Evolutionary conservation across 2,797 vertebrate genomes (phyloP).

Genomic region (Lutjanus argentimaculatus): DNA sequence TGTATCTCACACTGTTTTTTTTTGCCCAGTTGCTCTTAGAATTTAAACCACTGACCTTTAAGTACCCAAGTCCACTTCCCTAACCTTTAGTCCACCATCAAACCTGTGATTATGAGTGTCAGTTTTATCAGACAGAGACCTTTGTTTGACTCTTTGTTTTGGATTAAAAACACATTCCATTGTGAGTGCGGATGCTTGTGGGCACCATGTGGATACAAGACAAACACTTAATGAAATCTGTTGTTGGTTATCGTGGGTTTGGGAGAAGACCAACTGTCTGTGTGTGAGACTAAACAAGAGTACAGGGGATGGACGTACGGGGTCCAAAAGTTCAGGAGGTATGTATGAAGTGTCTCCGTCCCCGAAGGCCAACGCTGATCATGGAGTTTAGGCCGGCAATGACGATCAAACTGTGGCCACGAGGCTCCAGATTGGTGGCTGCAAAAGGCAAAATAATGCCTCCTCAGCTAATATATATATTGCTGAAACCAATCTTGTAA

Average conservation of each 20-base stretch:
- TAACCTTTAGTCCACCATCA: background rate
- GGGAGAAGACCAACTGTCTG: conserved; percentile 54
- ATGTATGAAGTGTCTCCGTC: conserved; percentile 16
- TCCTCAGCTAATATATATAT: too few relatives aligned
- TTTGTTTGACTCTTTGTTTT: conserved; percentile 59
- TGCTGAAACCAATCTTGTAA: background rate
- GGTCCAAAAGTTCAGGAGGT: conserved; percentile 38
- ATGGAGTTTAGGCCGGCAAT: conserved; percentile 11
- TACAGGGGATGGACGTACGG: background rate
- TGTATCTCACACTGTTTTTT: background rate
- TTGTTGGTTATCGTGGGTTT: conserved; percentile 61
- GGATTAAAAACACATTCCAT: conserved; percentile 72
- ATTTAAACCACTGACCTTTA: conserved; percentile 19
- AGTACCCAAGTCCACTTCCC: background rate
- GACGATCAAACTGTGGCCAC: background rate
- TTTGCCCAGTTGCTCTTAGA: background rate
- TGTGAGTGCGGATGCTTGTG: conserved; percentile 52
- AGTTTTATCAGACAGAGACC: conserved; percentile 49
- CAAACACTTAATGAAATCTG: conserved; percentile 60
- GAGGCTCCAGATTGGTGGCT: background rate
- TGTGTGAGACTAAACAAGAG: conserved; percentile 58
- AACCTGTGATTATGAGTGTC: background rate
- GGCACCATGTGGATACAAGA: conserved; percentile 56
- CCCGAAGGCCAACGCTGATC: conserved; percentile 17
- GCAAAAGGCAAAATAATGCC: background rate